Base-by-base conservation (phyloP, 2,888 invertebrate species). In the Linyphia triangularis region DNA sequence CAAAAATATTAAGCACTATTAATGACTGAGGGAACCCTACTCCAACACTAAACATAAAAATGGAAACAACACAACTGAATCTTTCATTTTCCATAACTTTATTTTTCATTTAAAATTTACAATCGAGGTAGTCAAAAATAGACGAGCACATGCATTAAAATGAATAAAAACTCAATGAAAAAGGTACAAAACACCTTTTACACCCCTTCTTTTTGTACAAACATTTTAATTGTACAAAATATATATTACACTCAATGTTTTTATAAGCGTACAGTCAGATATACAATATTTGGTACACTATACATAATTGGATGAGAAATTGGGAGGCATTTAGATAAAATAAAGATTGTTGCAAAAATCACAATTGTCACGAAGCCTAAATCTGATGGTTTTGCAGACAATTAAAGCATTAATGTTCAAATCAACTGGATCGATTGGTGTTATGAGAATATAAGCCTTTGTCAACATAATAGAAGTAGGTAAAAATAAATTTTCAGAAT, bases 161-260 rank as follows among this genome's bases (percentile, higher is more conserved):
- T 19, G 24, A 43, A 26, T 77, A 77, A 37, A 77, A 77, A 77
- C 59, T 75, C 75, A 70, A 16, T 33, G 33, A 22, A 59, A 75
- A 72, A 13, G 72, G 19, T 51, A 30, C 10, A 13, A 30, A 26
- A 63, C 33, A 7, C 33, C 33, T 67, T 67, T n/a, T 16, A 69
- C 16, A 16, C 0, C 24, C 61, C 61, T 40, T 16, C 37, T 37
- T 69, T 37, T 33, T 69, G 40, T 69, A 40, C 37, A 28, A 7
- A 69, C 19, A 69, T 26, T 43, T 22, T 67, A 19, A 33, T 61
- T 13, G 16, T 70, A 70, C 16, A 70, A 70, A 70, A 70, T 51
- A 67, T 67, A 70, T 24, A 1, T 33, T n/a, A 24, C 70, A 43
- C 30, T 65, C n/a, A 28, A 30, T 30, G 16, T 30, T 65, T 26